A percentile compares a stretch with the other conserved stretches of the same genome.
phyloP scores from a whole-genome alignment of 2,888 invertebrate genomes.

The Plebejus melissa region DNA sequence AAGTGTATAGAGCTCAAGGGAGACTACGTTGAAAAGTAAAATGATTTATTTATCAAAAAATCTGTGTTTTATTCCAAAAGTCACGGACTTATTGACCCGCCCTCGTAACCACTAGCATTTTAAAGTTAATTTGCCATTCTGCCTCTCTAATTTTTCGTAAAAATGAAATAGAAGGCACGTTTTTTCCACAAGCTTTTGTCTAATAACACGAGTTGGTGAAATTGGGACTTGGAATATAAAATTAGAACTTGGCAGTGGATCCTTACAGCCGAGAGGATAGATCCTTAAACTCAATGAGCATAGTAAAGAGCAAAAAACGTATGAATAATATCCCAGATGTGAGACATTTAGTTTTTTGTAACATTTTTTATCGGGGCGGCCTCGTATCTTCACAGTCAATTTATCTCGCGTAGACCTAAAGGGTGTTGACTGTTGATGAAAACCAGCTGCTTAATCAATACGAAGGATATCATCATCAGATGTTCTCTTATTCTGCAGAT shows the following conservation, averaged over 20 bases:
- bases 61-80: too few species aligned
- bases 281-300: background rate
- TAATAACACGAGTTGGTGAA: too few species aligned
- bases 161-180: too few species aligned
- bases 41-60: too few species aligned
- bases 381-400: conserved; percentile 16
- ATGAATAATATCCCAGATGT: conserved; percentile 25
- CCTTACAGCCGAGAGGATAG: background rate
- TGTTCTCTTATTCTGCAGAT: background rate
- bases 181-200: too few species aligned
- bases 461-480: background rate
- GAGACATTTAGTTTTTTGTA: conserved; percentile 16
- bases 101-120: too few species aligned
- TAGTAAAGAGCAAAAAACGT: conserved; percentile 9
- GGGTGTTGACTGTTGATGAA: background rate
- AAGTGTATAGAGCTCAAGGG: too few species aligned
- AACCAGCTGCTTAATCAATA: background rate
- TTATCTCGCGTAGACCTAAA: conserved; percentile 7
- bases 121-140: too few species aligned
- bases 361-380: conserved; percentile 14
- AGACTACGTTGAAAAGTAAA: too few species aligned
- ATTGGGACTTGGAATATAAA: too few species aligned
- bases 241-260: background rate
- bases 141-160: too few species aligned
- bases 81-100: too few species aligned